phyloP scores from a whole-genome alignment of 2,113 vertebrate genomes.

The Nipponia nippon region DNA sequence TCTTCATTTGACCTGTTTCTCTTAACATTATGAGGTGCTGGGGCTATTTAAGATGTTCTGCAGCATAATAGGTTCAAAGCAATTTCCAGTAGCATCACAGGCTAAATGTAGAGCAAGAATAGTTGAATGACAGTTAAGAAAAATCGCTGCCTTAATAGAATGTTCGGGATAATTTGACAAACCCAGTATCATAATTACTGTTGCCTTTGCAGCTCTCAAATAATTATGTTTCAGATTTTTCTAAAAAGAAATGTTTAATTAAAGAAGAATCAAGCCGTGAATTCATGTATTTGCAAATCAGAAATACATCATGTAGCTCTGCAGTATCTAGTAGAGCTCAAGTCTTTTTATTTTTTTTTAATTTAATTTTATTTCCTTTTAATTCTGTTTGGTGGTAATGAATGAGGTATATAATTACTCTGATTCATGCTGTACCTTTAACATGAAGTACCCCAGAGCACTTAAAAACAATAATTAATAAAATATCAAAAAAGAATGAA shows the following conservation, averaged over 20 bases:
- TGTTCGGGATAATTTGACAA: background rate
- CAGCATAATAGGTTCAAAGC: background rate
- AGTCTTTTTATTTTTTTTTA: background rate
- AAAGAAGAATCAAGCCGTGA: background rate
- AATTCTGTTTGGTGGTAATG: background rate
- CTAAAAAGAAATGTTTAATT: background rate
- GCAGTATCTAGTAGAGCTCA: background rate
- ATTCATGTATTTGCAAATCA: background rate
- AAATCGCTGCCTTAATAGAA: background rate
- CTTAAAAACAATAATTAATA: background rate
- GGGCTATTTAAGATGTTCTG: background rate
- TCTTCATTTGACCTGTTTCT: background rate
- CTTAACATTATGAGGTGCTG: background rate
- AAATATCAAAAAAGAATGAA: background rate
- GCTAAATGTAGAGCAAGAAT: background rate
- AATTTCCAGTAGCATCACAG: background rate
- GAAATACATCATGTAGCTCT: background rate
- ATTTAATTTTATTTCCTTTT: background rate
- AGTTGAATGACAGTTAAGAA: background rate
- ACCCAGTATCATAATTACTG: background rate
- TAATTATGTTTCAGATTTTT: conserved; percentile 10
- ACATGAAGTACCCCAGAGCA: background rate
- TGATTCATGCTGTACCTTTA: background rate
- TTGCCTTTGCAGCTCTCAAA: background rate
- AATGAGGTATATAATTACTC: background rate